phyloP scores from a whole-genome alignment of 2,113 vertebrate species.

The Propithecus coquereli region DNA sequence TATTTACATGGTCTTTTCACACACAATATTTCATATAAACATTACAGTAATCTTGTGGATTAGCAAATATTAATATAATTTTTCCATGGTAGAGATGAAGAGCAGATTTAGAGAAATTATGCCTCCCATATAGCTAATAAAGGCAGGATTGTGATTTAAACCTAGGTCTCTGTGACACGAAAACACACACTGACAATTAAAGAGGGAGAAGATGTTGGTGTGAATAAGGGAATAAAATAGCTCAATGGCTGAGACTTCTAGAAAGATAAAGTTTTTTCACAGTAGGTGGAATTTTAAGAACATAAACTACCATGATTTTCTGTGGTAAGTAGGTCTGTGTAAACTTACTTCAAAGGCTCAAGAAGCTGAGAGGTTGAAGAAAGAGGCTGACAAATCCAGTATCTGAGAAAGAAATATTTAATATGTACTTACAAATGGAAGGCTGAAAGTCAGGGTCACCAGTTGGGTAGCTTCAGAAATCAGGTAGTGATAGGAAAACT shows the following conservation, averaged over 20 bases:
- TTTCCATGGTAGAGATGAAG: not conserved
- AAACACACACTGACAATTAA: not conserved
- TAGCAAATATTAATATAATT: not conserved
- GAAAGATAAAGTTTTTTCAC: not conserved
- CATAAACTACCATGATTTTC: not conserved
- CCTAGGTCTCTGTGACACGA: not conserved
- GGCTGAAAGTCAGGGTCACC: not conserved
- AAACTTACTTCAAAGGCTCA: too few species aligned
- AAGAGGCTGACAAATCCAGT: too few species aligned
- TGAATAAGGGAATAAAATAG: not conserved
- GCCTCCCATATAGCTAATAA: not conserved
- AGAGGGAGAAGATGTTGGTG: accelerated
- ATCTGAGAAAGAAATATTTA: too few species aligned
- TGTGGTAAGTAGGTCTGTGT: too few species aligned
- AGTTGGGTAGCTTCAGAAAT: not conserved
- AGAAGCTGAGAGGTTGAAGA: too few species aligned
- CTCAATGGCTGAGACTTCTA: not conserved
- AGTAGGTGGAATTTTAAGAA: not conserved
- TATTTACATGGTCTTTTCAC: not conserved
- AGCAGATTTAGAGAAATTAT: not conserved
- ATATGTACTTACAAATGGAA: too few species aligned
- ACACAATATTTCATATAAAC: not conserved
- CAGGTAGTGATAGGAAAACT: not conserved
- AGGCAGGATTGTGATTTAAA: not conserved
- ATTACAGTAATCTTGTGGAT: not conserved